Evolutionary conservation across 2,113 vertebrate species (phyloP), one percentile per base, ranked within the genome.

Genomic region (Pelecanus crispus): DNA sequence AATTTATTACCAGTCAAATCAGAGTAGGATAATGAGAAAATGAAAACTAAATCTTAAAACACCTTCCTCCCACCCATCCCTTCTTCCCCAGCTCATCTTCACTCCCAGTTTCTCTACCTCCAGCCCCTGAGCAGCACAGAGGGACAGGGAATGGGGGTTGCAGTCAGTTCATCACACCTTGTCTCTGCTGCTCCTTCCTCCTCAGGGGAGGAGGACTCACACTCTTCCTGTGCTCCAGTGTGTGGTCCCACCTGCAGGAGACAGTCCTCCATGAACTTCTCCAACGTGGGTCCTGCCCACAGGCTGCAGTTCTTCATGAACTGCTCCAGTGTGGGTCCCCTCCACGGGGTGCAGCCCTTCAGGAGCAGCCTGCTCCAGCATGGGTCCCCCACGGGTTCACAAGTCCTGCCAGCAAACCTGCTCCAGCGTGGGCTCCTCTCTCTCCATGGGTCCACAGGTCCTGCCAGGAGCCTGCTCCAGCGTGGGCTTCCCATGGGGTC

Each of bases 111-210:
- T 58, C 32, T 58, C 56, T 58, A 9, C 32, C 32, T n/a, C 32
- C 32, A 22, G 13, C 56, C 56, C 20, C 32, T 0, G 3, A 22
- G 20, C 8, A 2, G 56, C 6, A 1, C 56, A n/a, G 56, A 32
- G 32, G 20, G 32, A n/a, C 0, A 4, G 56, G 32, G 56, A 34
- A 58, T 34, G 20, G 32, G 32, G 32, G 20, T 58, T n/a, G 32
- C 1, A 13, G 55, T 58, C 32, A 58, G 32, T 34, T 21, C 56
- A 14, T 58, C 56, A 58, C 56, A 22, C 32, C 3, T 56, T 21
- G 55, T 58, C 13, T 22, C 32, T 34, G 32, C 32, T 2, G 12
- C 19, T 58, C 56, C 20, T 58, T 58, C 32, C 56, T 52, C 50
- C 50, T 47, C 26, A 53, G 52, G 52, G 52, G 52, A 8, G 52